Evolutionary conservation across 2,888 invertebrate species (phyloP).

Genomic region (Mesoligia furuncula): DNA sequence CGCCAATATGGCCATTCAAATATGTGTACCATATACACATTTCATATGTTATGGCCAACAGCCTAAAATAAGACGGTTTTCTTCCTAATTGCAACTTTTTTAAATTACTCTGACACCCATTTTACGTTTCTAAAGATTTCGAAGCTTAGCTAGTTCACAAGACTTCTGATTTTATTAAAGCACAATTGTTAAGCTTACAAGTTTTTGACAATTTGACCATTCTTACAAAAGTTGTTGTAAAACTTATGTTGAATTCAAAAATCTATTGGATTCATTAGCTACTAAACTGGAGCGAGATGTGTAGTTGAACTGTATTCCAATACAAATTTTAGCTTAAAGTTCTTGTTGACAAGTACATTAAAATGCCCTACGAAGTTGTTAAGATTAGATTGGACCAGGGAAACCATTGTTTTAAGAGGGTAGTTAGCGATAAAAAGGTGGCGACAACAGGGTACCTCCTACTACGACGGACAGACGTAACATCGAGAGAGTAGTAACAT

Average conservation of each 20-base stretch:
- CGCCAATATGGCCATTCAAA: too few relatives aligned
- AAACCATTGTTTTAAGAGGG: not conserved
- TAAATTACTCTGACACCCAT: not conserved
- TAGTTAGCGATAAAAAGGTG: slow-evolving; percentile 3
- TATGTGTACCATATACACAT: too few relatives aligned
- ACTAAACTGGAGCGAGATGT: not conserved
- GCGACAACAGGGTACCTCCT: slow-evolving; percentile 23
- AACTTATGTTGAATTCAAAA: not conserved
- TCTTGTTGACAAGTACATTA: not conserved
- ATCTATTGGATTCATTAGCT: not conserved
- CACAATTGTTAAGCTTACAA: not conserved
- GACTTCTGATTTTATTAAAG: not conserved
- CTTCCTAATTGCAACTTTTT: not conserved
- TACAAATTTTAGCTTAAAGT: not conserved
- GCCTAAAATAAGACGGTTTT: too few relatives aligned
- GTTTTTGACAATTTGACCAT: not conserved
- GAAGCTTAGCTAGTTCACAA: not conserved
- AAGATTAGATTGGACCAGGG: not conserved
- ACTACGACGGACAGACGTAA: slow-evolving; percentile 53
- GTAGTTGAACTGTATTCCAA: not conserved
- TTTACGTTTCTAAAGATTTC: not conserved
- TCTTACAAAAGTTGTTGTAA: not conserved
- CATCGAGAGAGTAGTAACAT: slow-evolving; percentile 56
- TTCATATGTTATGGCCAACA: too few relatives aligned
- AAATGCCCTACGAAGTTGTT: not conserved